These are phyloP conservation scores for Nyctereutes procyonoides DNA, from an alignment of 2,113 vertebrate species.

Conservation along the genomic window DNA sequence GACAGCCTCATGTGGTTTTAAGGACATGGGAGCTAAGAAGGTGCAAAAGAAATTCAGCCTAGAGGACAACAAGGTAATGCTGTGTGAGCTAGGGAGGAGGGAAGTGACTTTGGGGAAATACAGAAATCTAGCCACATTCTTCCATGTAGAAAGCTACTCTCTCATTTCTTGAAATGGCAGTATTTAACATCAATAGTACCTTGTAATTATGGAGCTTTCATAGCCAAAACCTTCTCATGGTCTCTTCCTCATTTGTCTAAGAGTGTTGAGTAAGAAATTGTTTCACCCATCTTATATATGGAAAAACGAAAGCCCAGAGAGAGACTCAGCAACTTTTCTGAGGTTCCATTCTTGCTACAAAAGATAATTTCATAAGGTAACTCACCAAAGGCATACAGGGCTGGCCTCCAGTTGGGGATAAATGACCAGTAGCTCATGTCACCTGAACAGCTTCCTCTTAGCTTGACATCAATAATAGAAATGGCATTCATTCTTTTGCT, in stretches of 20 bases:
- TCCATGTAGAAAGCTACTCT: background rate
- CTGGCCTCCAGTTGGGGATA: background rate
- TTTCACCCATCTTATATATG: conserved; percentile 9
- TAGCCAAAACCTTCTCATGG: conserved; percentile 29
- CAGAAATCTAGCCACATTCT: conserved; percentile 38
- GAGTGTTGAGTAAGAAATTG: background rate
- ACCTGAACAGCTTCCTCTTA: conserved; percentile 10
- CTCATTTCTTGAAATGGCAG: conserved; percentile 15
- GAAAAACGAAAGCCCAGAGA: conserved; percentile 40
- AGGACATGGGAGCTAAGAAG: conserved; percentile 46
- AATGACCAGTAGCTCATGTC: background rate
- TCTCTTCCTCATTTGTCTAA: conserved; percentile 35
- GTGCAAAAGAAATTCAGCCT: conserved; percentile 50
- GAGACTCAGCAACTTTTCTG: background rate
- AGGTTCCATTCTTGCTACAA: background rate
- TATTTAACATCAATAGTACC: background rate
- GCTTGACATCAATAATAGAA: conserved; percentile 33
- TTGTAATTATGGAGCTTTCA: conserved; percentile 23
- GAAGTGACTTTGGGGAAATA: conserved; percentile 30
- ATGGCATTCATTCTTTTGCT: conserved; percentile 65
- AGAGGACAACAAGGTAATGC: conserved; percentile 34
- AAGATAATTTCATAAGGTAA: conserved; percentile 15
- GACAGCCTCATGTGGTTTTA: conserved; percentile 70
- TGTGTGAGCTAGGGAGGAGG: background rate
- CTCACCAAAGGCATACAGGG: background rate